phyloP scores from a whole-genome alignment of 2,797 vertebrate genomes.

The Chelidonichthys spinosus region DNA sequence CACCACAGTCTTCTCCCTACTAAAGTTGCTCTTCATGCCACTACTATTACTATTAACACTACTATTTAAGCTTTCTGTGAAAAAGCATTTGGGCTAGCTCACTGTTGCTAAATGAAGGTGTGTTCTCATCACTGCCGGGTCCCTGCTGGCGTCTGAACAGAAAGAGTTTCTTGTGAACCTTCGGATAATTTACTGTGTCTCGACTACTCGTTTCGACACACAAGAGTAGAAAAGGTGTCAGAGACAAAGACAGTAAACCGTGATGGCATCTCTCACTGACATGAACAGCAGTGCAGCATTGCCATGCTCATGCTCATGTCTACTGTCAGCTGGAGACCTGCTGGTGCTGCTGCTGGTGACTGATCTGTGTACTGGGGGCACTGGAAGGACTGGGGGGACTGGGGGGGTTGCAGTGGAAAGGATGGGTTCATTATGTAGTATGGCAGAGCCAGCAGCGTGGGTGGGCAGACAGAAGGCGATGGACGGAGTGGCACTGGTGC shows the following conservation, averaged over 20 bases:
- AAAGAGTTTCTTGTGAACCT: too few relatives aligned
- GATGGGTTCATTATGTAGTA: conserved; percentile 19
- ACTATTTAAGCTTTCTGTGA: neutral
- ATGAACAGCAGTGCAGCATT: conserved; percentile 9
- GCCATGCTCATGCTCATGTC: conserved; percentile 13
- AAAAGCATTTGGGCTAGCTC: neutral
- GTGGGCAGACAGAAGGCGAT: conserved; percentile 12
- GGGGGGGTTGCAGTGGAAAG: neutral
- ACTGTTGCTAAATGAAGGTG: neutral
- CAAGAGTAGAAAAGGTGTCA: neutral
- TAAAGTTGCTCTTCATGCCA: neutral
- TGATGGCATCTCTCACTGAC: conserved; percentile 26
- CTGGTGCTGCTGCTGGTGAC: conserved; percentile 30
- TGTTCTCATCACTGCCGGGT: neutral
- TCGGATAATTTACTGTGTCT: neutral
- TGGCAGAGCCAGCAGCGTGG: conserved; percentile 9
- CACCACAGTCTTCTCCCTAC: neutral
- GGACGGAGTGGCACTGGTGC: conserved; percentile 3
- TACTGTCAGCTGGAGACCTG: conserved; percentile 17
- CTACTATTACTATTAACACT: neutral
- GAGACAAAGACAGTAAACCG: conserved; percentile 29
- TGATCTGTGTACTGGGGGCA: neutral
- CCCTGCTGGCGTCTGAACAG: too few relatives aligned
- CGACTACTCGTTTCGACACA: conserved; percentile 13
- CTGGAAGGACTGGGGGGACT: neutral